Conservation (phyloP, 2,888 invertebrate species). For the Drosophila nr. medialis region DNA sequence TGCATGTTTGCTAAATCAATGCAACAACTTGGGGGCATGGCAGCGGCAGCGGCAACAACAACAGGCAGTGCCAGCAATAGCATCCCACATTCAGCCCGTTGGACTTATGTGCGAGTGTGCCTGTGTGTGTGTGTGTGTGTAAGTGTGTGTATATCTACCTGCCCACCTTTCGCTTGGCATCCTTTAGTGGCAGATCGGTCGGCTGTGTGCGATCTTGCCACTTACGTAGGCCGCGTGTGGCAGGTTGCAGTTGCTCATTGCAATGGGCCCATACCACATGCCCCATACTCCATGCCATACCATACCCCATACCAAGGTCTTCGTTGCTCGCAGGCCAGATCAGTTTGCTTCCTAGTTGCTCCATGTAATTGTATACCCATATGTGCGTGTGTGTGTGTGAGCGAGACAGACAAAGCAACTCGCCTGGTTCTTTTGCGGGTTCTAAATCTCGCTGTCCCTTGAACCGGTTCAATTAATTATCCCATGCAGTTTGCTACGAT, state of each 20-base stretch:
- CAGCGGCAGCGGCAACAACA: slow-evolving; percentile 53
- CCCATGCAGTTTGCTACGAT: slow-evolving; percentile 23
- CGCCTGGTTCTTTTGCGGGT: slow-evolving; percentile 45
- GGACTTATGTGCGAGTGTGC: slow-evolving; percentile 36
- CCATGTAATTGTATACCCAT: slow-evolving; percentile 70
- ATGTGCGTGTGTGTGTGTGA: slow-evolving; percentile 25
- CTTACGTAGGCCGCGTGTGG: slow-evolving; percentile 81
- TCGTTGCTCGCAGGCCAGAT: slow-evolving; percentile 74
- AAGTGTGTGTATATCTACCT: slow-evolving; percentile 42
- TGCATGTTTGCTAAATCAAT: slow-evolving; percentile 82
- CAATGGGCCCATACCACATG: slow-evolving; percentile 46
- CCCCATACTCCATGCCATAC: slow-evolving; percentile 47
- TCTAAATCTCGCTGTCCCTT: slow-evolving; percentile 73
- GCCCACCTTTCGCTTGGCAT: slow-evolving; percentile 77
- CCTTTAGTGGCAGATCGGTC: slow-evolving; percentile 64
- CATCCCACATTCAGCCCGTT: slow-evolving; percentile 66
- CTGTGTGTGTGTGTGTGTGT: slow-evolving; percentile 23
- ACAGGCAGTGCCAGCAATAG: slow-evolving; percentile 44
- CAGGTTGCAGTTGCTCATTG: slow-evolving; percentile 70
- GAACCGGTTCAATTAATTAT: slow-evolving; percentile 34
- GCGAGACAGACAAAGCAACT: slow-evolving; percentile 36
- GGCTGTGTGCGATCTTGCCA: slow-evolving; percentile 81
- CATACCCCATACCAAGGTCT: slow-evolving; percentile 74
- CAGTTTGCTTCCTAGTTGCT: slow-evolving; percentile 80
- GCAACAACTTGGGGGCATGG: slow-evolving; percentile 81